Evolutionary conservation across 2,113 vertebrate species (phyloP).

Genomic region (Melanostigma gelatinosum): DNA sequence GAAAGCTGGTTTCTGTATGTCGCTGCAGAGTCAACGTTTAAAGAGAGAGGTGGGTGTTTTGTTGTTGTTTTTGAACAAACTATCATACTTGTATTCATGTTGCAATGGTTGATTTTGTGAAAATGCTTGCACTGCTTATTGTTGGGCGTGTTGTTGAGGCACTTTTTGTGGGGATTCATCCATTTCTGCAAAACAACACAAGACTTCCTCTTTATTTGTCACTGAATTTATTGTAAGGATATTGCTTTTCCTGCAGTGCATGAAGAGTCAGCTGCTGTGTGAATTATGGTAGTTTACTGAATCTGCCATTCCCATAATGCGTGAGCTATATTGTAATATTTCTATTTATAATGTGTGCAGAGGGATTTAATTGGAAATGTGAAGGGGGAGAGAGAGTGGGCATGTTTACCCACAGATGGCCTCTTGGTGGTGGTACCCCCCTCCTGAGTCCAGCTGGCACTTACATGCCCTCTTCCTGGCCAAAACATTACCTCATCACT

Average conservation of each 20-base stretch:
- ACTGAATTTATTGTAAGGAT: not conserved
- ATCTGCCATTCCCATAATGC: not conserved
- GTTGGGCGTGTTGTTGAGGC: not conserved
- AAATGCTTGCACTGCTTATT: not conserved
- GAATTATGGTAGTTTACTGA: not conserved
- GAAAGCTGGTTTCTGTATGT: not conserved
- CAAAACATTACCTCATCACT: constrained; percentile 66
- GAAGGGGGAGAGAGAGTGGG: constrained; percentile 3
- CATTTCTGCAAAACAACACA: not conserved
- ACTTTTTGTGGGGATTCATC: not conserved
- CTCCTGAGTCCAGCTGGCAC: constrained; percentile 68
- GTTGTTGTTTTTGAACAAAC: not conserved
- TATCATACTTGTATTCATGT: not conserved
- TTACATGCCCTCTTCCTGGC: constrained; percentile 30
- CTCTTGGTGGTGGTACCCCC: constrained; percentile 64
- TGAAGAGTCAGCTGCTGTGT: not conserved
- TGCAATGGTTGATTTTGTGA: not conserved
- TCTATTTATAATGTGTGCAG: constrained; percentile 2
- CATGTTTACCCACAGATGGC: constrained; percentile 75
- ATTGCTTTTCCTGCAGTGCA: not conserved
- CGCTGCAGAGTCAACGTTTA: not conserved
- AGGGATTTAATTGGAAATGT: constrained; percentile 34
- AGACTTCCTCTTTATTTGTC: not conserved
- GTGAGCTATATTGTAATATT: not conserved
- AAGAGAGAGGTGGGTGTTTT: constrained; percentile 48